Evolutionary conservation across 1,140 invertebrate species (phyloP).

Genomic region (Pseudobourletiella spinata): DNA sequence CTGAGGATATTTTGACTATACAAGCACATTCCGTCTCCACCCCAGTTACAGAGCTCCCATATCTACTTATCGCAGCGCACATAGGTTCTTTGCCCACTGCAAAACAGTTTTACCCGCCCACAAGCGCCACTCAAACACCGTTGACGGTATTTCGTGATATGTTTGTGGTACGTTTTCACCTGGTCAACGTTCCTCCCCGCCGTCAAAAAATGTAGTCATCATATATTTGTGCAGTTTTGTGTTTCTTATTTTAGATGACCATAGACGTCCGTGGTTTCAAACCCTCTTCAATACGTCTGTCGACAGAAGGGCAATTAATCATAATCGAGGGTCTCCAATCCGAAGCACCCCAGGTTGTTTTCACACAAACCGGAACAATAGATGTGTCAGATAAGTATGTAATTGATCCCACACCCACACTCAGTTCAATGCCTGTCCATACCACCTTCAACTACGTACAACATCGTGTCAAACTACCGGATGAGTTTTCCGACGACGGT

Average conservation of each 20-base stretch:
- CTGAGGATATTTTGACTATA: slow-evolving; percentile 9
- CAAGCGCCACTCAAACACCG: not conserved
- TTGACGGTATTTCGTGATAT: slow-evolving; percentile 7
- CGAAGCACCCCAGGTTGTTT: slow-evolving; percentile 2
- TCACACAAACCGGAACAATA: not conserved
- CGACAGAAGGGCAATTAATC: not conserved
- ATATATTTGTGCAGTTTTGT: too few species aligned
- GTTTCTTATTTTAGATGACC: too few species aligned
- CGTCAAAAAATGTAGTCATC: too few species aligned
- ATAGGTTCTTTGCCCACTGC: slow-evolving; percentile 1
- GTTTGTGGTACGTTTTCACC: slow-evolving; percentile 8
- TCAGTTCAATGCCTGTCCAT: not conserved
- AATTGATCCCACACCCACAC: not conserved
- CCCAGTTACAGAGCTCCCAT: slow-evolving; percentile 3
- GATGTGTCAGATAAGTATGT: not conserved
- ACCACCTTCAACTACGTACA: slow-evolving; percentile 3
- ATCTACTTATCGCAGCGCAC: slow-evolving; percentile 5
- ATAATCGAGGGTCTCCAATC: slow-evolving; percentile 4
- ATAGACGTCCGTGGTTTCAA: not conserved
- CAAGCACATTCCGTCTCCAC: not conserved
- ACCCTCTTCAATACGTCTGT: not conserved
- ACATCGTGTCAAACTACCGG: slow-evolving; percentile 2
- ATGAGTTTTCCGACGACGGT: not conserved
- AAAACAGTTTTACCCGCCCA: not conserved
- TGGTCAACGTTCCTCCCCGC: too few species aligned